phyloP scores from a whole-genome alignment of 2,888 invertebrate genomes.

The Taenaris catops region DNA sequence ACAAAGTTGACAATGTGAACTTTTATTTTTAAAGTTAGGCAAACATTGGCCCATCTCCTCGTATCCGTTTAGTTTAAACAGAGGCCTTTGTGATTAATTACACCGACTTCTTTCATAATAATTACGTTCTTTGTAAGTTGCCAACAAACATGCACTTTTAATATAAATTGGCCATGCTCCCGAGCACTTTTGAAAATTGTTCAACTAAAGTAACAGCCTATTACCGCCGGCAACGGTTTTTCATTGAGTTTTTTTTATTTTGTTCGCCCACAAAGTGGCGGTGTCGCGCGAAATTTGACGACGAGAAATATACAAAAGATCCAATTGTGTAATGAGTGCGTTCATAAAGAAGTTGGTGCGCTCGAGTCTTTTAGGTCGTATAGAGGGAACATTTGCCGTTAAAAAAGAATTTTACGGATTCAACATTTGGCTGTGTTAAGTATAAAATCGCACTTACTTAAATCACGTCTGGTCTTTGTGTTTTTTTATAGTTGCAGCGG shows the following conservation, averaged over 20 bases:
- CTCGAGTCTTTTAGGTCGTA: too few species aligned
- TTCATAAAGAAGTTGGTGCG: too few species aligned
- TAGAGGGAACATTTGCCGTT: too few species aligned
- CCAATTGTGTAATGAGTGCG: conserved; percentile 19
- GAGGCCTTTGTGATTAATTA: conserved; percentile 1
- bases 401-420: too few species aligned
- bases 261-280: conserved; percentile 20
- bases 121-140: conserved; percentile 9
- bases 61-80: conserved; percentile 24
- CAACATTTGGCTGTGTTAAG: too few species aligned
- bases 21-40: conserved; percentile 28
- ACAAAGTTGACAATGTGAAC: conserved; percentile 28
- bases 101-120: neutral
- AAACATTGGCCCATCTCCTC: conserved; percentile 28
- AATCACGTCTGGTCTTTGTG: too few species aligned
- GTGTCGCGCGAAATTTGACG: conserved; percentile 20
- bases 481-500: too few species aligned
- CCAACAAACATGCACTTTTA: conserved; percentile 33
- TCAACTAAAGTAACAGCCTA: conserved; percentile 21
- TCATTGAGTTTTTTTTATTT: conserved; percentile 20
- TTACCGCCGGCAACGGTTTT: conserved; percentile 20
- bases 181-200: conserved; percentile 20
- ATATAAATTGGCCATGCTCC: conserved; percentile 15
- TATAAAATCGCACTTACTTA: too few species aligned
- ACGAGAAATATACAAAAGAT: conserved; percentile 19